Base-by-base conservation (phyloP, 2,113 vertebrate species). In the Alouatta palliata region DNA sequence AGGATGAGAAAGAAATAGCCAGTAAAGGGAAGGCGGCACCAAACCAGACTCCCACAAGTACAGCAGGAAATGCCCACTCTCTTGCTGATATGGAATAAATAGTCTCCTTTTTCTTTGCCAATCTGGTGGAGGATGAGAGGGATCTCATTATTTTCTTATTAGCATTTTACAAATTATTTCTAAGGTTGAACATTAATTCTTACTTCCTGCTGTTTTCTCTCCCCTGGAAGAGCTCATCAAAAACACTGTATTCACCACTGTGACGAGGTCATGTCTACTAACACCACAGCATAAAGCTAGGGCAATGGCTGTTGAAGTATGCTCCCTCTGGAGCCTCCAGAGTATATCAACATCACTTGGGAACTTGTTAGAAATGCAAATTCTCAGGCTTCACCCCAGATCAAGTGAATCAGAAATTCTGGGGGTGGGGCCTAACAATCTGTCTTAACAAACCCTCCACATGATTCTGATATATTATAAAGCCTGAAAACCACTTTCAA, bases 341-440 rank as follows among this genome's bases (percentile, higher is more conserved):
- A 88, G 11, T 88, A 45, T 21, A 73, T 10, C 35, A 30, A 19
- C 43, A 89, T 79, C 47, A 87, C 19, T 20, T 45, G 30, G n/a
- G 70, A 91, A 89, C 79, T 58, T 94, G n/a, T 79, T 73, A 80
- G 64, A 95, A 81, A 91, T 58, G 35, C 9, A 80, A 80, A 64
- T 95, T 89, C 37, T 88, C 45, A 71, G 61, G 49, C 5, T 21
- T 21, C 1, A 73, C 25, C 47, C 27, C 23, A 94, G 40, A 83
- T 1, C 0, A 4, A 66, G 16, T 75, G 1, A 80, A 54, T 35
- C 47, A n/a, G 45, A 82, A 95, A 86, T 13, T 91, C 66, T 80
- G 19, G 16, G 12, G 14, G 0, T n/a, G 10, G 25, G 2, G 16
- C 7, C 64, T 73, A 66, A 49, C 3, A 80, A 71, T 77, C n/a